Evolutionary conservation across 2,888 invertebrate species (phyloP), one percentile per base, ranked within the genome.

Genomic region (Cantharis nigra): DNA sequence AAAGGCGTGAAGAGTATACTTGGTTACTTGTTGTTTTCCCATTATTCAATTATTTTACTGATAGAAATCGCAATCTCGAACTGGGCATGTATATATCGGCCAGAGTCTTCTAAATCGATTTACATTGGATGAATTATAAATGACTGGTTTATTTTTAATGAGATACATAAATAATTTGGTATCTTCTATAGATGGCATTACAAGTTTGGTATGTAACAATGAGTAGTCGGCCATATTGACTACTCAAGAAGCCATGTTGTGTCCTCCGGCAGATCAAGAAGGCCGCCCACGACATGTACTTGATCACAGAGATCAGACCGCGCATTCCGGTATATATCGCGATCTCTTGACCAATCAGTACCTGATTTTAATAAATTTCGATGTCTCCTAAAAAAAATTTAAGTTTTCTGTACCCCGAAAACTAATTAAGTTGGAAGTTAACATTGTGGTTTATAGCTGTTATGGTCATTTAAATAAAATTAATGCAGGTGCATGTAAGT

Each of bases 231-330:
- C 87, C 87, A 87, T 87, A 85, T 87, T 86, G 86, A 87, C 88
- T 88, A 88, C 88, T 88, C 87, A 88, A 88, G 88, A 88, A 88
- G 88, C 88, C 88, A 88, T 88, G 85, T 88, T 88, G 85, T 85
- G 85, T 86, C 87, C 87, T 83, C 83, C 80, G 87, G 88, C 88
- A 82, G 83, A 79, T 84, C 85, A 82, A 84, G 84, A 83, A 81
- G 81, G 84, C 85, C 87, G 87, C 87, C 87, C 85, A 87, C 87
- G 87, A 87, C 83, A 86, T 80, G 83, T 83, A 83, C 84, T 84
- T 85, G 85, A 85, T 85, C 86, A 85, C 84, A 85, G 83, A 83
- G 84, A 80, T 79, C 82, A 74, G 75, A 76, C 82, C 81, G 82
- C 82, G 73, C 81, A 82, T 82, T 81, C 81, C 80, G 74, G 76